phyloP scores from a whole-genome alignment of 2,113 vertebrate genomes.

The Otus sunia region DNA sequence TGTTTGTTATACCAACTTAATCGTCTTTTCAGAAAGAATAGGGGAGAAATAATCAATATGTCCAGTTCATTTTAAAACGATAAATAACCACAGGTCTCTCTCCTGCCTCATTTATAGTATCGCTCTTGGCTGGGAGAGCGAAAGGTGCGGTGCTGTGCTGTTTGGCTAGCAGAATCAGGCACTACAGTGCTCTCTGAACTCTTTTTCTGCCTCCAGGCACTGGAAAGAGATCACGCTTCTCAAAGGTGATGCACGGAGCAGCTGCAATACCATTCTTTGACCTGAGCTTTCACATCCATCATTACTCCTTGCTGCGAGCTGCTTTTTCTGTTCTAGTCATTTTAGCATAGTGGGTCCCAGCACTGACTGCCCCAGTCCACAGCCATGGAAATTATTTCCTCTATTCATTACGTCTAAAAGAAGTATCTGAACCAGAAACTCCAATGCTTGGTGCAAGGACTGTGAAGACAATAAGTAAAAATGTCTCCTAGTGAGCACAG shows the following conservation, averaged over 20 bases:
- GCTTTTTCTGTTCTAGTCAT: not conserved
- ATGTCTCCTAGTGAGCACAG: not conserved
- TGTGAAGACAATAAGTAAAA: not conserved
- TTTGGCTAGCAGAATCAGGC: not conserved
- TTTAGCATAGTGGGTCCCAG: not conserved
- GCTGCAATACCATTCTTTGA: not conserved
- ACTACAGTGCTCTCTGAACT: not conserved
- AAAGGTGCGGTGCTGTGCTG: not conserved
- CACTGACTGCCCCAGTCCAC: not conserved
- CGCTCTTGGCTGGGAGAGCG: not conserved
- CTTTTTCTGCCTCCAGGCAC: not conserved
- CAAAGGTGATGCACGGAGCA: not conserved
- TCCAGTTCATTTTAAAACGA: conserved; percentile 29
- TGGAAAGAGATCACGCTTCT: not conserved
- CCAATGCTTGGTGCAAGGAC: not conserved
- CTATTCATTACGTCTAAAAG: not conserved
- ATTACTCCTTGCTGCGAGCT: not conserved
- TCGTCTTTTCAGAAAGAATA: not conserved
- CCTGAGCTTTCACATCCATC: not conserved
- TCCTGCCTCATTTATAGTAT: not conserved
- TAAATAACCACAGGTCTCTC: conserved; percentile 19
- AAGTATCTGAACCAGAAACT: not conserved
- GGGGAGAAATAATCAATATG: conserved; percentile 48
- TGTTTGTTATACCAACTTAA: conserved; percentile 36
- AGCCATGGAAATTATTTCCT: not conserved